These are phyloP conservation scores for Cisticola juncidis DNA, from an alignment of 2,113 vertebrate species.

Conservation along the genomic window DNA sequence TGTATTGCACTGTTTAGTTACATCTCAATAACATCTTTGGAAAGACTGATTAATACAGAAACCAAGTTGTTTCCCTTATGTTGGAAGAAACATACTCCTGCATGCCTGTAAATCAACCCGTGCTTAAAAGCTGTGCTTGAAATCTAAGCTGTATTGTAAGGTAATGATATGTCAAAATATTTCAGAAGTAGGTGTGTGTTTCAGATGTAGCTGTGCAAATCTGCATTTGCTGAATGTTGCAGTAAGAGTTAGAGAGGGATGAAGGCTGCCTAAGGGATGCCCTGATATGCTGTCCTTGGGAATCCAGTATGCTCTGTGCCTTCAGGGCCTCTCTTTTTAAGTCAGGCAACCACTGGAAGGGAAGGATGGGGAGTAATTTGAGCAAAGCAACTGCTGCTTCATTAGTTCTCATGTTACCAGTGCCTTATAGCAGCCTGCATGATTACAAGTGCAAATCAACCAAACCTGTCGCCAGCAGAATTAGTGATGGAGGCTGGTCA, in stretches of 20 bases:
- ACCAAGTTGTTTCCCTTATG: not conserved
- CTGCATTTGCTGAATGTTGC: not conserved
- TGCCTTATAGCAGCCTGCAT: not conserved
- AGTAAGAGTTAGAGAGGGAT: not conserved
- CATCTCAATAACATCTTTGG: not conserved
- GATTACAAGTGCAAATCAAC: slow-evolving; percentile 11
- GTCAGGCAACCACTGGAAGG: not conserved
- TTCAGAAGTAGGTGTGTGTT: not conserved
- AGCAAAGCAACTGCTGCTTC: slow-evolving; percentile 37
- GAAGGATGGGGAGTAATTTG: slow-evolving; percentile 22
- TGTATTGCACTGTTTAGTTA: not conserved
- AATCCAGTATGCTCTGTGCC: not conserved
- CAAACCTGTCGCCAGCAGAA: not conserved
- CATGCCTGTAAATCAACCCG: not conserved
- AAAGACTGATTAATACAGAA: not conserved
- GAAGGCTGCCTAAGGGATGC: not conserved
- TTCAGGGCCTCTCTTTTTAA: slow-evolving; percentile 29
- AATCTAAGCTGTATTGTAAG: not conserved
- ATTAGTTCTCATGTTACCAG: slow-evolving; percentile 6
- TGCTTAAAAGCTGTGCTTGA: not conserved
- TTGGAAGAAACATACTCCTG: not conserved
- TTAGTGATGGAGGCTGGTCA: not conserved
- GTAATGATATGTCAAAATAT: not conserved
- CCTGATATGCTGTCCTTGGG: not conserved
- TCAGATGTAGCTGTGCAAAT: not conserved